Conservation (phyloP, 2,888 invertebrate species). For the Eupithecia subfuscata region DNA sequence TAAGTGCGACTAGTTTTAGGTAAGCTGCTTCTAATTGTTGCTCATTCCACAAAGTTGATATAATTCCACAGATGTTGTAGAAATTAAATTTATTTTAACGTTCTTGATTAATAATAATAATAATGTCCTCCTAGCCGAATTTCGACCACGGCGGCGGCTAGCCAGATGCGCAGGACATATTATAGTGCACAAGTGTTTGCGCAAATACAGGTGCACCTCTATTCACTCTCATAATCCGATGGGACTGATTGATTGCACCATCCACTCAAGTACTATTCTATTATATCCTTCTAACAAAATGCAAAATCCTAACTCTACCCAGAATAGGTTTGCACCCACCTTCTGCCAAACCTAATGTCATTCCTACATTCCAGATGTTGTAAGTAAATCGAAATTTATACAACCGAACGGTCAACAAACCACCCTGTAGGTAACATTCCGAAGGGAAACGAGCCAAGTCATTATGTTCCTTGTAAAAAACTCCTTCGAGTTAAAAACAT, state of each 20-base stretch:
- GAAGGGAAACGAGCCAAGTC: conserved; percentile 20
- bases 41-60: background rate
- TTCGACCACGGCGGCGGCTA: too few relatives aligned
- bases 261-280: too few relatives aligned
- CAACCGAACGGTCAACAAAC: background rate
- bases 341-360: background rate
- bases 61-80: too few relatives aligned
- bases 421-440: conserved; percentile 9
- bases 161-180: too few relatives aligned
- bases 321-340: background rate
- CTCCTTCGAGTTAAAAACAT: conserved; percentile 37
- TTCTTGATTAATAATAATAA: too few relatives aligned
- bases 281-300: background rate
- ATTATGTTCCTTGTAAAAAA: conserved; percentile 26
- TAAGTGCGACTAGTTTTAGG: background rate
- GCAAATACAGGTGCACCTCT: too few relatives aligned
- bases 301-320: background rate
- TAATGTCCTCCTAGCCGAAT: too few relatives aligned
- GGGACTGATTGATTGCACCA: too few relatives aligned
- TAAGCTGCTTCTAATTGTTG: background rate
- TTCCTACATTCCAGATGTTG: background rate
- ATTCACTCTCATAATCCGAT: too few relatives aligned
- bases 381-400: conserved; percentile 3
- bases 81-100: too few relatives aligned
- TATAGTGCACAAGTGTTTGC: too few relatives aligned